Conservation (phyloP, 1,140 invertebrate genomes). For the Nymphalis io region DNA sequence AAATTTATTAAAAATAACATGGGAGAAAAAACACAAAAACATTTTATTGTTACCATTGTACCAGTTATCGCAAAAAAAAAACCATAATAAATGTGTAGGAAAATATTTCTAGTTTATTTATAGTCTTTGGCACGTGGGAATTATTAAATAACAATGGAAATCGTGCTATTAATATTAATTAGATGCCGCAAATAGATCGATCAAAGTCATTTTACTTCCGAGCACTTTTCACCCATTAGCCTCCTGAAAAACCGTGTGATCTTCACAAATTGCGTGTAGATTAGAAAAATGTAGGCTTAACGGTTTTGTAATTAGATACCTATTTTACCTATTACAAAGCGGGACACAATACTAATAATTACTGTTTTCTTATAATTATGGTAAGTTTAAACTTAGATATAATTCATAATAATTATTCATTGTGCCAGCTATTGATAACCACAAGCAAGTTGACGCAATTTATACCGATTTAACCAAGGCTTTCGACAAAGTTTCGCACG, state of each 20-base stretch:
- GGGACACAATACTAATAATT: no score
- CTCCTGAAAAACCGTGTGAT: slow-evolving; percentile 24
- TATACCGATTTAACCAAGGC: no score
- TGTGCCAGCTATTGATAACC: no score
- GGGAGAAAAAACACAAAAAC: background rate
- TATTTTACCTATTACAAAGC: no score
- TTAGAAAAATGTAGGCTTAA: background rate
- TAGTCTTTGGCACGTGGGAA: slow-evolving; percentile 7
- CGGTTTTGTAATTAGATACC: background rate
- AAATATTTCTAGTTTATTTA: background rate
- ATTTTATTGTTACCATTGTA: background rate
- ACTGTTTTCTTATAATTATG: no score
- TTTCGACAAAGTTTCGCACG: no score
- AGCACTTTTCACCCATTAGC: slow-evolving; percentile 27
- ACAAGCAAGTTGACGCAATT: no score
- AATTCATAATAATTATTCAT: no score
- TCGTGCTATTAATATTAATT: slow-evolving; percentile 18
- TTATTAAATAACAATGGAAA: slow-evolving; percentile 19
- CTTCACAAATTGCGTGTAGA: background rate
- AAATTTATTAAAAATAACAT: no score
- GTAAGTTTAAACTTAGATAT: no score
- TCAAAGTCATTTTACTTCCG: slow-evolving; percentile 27
- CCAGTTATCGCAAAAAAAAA: background rate
- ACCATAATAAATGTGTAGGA: background rate
- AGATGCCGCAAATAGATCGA: slow-evolving; percentile 22